Conservation (phyloP, 2,113 vertebrate species). For the Natator depressus region DNA sequence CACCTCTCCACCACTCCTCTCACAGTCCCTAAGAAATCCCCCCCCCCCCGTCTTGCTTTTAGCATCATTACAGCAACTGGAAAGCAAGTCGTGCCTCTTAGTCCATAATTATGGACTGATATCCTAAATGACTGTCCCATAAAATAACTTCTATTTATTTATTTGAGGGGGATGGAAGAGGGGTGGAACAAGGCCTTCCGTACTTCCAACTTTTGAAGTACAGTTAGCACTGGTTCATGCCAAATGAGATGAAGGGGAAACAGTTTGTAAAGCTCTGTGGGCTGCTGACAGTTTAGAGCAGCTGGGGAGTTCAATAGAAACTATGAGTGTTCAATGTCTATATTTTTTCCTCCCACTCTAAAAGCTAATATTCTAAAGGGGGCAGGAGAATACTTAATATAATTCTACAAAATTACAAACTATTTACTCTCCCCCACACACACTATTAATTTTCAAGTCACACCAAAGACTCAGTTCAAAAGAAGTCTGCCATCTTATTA, state of each 20-base stretch:
- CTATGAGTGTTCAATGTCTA: not conserved
- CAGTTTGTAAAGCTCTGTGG: no score
- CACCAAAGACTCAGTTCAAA: not conserved
- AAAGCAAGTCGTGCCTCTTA: not conserved
- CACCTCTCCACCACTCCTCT: no score
- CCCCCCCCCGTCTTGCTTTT: not conserved
- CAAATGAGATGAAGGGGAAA: not conserved
- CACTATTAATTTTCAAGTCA: not conserved
- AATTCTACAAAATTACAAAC: not conserved
- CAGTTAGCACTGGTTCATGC: not conserved
- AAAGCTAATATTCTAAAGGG: not conserved
- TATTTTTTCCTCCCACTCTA: not conserved
- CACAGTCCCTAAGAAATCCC: not conserved
- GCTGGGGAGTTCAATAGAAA: not conserved
- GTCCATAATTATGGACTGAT: not conserved
- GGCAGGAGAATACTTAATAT: not conserved
- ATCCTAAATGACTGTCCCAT: not conserved
- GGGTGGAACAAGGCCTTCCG: no score
- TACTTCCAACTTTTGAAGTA: not conserved
- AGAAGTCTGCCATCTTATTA: not conserved
- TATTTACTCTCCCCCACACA: not conserved
- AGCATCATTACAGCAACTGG: not conserved
- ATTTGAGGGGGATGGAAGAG: not conserved
- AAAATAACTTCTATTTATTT: not conserved
- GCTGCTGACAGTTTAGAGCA: not conserved